phyloP scores from a whole-genome alignment of 2,113 vertebrate species.

The Chloroceryle aenea region DNA sequence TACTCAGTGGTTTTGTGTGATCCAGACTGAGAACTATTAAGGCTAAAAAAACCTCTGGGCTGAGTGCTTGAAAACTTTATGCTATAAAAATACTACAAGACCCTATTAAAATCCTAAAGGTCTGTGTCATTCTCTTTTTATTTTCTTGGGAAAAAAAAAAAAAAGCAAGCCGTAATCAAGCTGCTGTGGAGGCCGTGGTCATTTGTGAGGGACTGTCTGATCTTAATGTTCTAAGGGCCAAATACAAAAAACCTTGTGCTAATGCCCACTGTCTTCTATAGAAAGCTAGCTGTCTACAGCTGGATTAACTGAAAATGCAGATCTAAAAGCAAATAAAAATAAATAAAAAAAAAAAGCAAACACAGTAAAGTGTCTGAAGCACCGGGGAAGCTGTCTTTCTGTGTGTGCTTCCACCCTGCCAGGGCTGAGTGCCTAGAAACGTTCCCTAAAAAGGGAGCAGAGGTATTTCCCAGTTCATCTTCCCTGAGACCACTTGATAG shows the following conservation, averaged over 20 bases:
- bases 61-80: not conserved
- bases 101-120: not conserved
- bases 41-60: not conserved
- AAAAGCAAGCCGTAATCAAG: not conserved
- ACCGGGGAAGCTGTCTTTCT: not conserved
- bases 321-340: not conserved
- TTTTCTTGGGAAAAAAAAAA: not conserved
- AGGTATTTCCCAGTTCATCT: constrained; percentile 23
- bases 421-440: not conserved
- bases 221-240: not conserved
- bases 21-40: not conserved
- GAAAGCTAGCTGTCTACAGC: not conserved
- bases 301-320: not conserved
- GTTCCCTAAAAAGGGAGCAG: not conserved
- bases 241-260: not conserved
- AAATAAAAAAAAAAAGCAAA: not conserved
- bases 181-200: not conserved
- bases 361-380: not conserved
- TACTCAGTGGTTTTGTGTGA: not conserved
- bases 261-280: not conserved
- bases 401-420: not conserved
- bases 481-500: not conserved
- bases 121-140: not conserved
- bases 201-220: not conserved
- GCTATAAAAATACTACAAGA: not conserved